Evolutionary conservation across 2,113 vertebrate species (phyloP).

Genomic region (Tupaia tana): DNA sequence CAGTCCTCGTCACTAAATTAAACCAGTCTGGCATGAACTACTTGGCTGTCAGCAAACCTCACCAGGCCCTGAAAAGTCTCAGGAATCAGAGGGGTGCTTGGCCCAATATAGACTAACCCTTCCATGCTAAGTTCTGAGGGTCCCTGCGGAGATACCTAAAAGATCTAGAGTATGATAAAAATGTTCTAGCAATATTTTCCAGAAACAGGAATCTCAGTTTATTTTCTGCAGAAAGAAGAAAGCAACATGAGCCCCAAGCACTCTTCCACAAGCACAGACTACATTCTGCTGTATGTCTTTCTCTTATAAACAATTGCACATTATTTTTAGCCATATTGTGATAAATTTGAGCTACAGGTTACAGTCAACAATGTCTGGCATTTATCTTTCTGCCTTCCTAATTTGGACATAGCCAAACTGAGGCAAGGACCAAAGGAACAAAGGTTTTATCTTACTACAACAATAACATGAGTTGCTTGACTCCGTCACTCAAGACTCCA

Average conservation of each 20-base stretch:
- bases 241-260: background rate
- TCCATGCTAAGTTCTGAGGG: background rate
- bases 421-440: background rate
- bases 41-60: constrained; percentile 4
- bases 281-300: background rate
- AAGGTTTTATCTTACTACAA: background rate
- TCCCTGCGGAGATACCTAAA: background rate
- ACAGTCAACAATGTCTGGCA: background rate
- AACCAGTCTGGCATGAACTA: background rate
- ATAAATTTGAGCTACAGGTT: background rate
- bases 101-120: background rate
- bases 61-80: background rate
- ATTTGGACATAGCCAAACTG: background rate
- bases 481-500: background rate
- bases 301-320: background rate
- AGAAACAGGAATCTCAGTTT: background rate
- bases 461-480: background rate
- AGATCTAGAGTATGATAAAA: background rate
- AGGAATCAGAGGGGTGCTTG: background rate
- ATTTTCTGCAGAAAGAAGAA: constrained; percentile 6
- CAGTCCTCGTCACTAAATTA: constrained; percentile 11
- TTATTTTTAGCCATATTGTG: background rate
- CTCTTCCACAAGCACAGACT: background rate
- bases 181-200: background rate
- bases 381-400: constrained; percentile 12